A percentile compares a stretch with the other conserved stretches of the same genome.
Evolutionary conservation across 2,797 vertebrate genomes (phyloP).

Genomic region (Tangara arthus): DNA sequence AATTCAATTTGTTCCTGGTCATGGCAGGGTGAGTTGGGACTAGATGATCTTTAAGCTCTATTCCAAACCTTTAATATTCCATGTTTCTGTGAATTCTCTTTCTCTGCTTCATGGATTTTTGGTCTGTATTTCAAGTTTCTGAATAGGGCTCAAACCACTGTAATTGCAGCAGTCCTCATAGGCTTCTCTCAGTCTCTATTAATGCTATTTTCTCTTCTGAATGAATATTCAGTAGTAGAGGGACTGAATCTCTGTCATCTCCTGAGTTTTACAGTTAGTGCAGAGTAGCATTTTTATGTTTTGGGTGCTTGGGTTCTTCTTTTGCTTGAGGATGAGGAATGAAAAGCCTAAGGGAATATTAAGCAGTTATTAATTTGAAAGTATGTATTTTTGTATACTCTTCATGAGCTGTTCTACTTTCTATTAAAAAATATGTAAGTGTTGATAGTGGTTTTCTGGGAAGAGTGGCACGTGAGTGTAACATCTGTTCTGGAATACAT

Average conservation of each 20-base stretch:
- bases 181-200: background rate
- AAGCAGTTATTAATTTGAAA: background rate
- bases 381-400: background rate
- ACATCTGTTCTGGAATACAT: background rate
- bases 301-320: background rate
- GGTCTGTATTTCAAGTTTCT: background rate
- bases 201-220: background rate
- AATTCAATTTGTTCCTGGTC: background rate
- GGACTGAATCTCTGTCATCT: background rate
- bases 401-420: background rate
- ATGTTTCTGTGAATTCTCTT: background rate
- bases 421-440: background rate
- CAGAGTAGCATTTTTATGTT: background rate
- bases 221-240: background rate
- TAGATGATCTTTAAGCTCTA: background rate
- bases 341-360: background rate
- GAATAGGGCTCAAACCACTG: background rate
- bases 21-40: background rate
- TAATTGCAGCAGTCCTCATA: background rate
- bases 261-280: background rate
- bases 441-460: background rate
- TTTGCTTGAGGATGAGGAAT: rapidly evolving
- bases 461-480: background rate
- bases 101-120: background rate
- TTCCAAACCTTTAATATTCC: background rate